Conservation (phyloP, 1,140 invertebrate species). For the Atta texana region DNA sequence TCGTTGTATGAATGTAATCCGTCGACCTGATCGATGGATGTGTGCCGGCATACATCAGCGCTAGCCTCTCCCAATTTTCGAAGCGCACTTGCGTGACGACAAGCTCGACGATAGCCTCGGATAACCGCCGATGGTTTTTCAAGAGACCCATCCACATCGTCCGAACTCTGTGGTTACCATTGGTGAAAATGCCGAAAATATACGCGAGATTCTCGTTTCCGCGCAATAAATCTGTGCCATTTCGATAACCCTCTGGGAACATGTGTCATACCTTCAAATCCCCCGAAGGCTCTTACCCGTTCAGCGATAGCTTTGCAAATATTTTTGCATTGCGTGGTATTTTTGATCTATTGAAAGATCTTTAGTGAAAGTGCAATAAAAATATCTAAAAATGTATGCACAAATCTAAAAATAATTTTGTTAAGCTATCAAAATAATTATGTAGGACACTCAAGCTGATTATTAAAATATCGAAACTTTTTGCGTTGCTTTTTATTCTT, state of each 20-base stretch:
- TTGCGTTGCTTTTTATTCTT: no score
- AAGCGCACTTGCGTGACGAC: conserved; percentile 13
- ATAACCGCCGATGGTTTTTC: conserved; percentile 71
- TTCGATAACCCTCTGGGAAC: conserved; percentile 35
- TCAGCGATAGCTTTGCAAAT: not conserved
- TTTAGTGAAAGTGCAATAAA: not conserved
- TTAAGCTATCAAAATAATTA: no score
- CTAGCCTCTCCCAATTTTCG: conserved; percentile 31
- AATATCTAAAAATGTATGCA: not conserved
- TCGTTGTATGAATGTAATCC: not conserved
- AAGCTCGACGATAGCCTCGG: conserved; percentile 17
- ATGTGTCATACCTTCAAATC: conserved; percentile 42
- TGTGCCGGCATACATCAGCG: conserved; percentile 3
- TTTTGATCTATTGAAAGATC: not conserved
- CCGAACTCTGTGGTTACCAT: conserved; percentile 43
- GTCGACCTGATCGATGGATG: conserved; percentile 19
- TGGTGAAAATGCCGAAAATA: conserved; percentile 20
- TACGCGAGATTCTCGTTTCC: conserved; percentile 39
- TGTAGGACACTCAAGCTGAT: no score
- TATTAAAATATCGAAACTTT: no score
- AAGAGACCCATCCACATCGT: conserved; percentile 47
- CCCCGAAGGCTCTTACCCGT: not conserved
- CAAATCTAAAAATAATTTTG: no score
- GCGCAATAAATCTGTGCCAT: conserved; percentile 44
- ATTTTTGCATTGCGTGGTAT: not conserved